phyloP scores from a whole-genome alignment of 1,140 invertebrate genomes.

The Calephelis nemesis region DNA sequence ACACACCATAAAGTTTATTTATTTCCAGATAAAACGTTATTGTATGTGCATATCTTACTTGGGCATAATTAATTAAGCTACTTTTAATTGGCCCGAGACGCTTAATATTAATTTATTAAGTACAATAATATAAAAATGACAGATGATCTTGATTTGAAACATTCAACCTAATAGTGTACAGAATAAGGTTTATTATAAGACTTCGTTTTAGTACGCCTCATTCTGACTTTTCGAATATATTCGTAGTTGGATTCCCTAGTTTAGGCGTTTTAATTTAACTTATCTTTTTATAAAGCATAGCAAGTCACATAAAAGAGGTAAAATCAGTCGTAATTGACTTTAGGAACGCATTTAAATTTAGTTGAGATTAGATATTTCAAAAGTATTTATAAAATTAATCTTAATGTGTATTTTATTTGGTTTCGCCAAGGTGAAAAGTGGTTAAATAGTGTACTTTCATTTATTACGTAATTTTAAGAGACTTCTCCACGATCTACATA shows the following conservation, averaged over 20 bases:
- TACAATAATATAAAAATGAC: constrained; percentile 3
- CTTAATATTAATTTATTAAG: constrained; percentile 2
- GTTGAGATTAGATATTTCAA: neutral
- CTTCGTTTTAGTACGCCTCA: neutral
- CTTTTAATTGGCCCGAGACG: neutral
- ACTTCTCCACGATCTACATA: too few relatives aligned
- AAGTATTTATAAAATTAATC: neutral
- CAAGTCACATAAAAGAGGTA: too few relatives aligned
- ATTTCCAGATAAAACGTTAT: neutral
- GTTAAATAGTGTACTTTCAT: too few relatives aligned
- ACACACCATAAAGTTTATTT: neutral
- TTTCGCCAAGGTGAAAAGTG: too few relatives aligned
- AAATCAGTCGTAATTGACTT: neutral
- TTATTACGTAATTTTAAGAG: too few relatives aligned
- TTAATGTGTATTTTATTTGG: too few relatives aligned
- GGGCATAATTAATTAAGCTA: constrained; percentile 6
- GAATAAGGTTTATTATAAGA: neutral
- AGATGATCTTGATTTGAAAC: neutral
- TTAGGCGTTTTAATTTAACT: neutral
- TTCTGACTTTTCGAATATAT: neutral
- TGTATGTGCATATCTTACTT: neutral
- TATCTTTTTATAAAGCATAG: neutral
- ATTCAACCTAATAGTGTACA: neutral
- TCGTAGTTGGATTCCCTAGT: neutral
- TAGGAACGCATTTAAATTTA: neutral